phyloP scores from a whole-genome alignment of 2,113 vertebrate species.

The Erinaceus europaeus region DNA sequence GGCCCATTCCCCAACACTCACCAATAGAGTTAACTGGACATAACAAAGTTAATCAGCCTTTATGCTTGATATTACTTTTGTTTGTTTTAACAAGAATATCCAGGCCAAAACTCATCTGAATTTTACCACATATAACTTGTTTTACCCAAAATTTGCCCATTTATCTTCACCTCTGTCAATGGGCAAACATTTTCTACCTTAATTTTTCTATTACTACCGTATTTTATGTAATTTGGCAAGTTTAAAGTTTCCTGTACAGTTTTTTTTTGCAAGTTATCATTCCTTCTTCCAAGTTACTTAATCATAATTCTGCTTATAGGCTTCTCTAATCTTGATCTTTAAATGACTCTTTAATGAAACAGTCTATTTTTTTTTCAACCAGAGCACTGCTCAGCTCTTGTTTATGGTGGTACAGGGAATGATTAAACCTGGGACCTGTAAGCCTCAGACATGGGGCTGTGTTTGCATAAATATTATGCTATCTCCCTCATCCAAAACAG shows the following conservation, averaged over 20 bases:
- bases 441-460: too few relatives aligned
- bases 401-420: too few relatives aligned
- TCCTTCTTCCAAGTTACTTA: not conserved
- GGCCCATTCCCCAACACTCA: too few relatives aligned
- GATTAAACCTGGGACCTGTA: too few relatives aligned
- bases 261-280: not conserved
- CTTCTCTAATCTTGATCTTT: not conserved
- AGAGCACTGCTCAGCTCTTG: too few relatives aligned
- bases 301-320: not conserved
- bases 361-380: not conserved
- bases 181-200: not conserved
- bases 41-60: not conserved
- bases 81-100: not conserved
- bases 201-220: not conserved
- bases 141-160: not conserved
- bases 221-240: not conserved
- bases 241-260: not conserved
- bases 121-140: not conserved
- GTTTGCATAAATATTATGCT: too few relatives aligned
- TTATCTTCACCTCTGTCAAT: not conserved
- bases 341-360: not conserved
- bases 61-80: not conserved
- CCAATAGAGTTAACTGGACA: too few relatives aligned
- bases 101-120: not conserved
- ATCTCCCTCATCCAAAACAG: too few relatives aligned